These are phyloP conservation scores for Hydrochoerus hydrochaeris DNA, from an alignment of 2,113 vertebrate species.

Conservation along the genomic window DNA sequence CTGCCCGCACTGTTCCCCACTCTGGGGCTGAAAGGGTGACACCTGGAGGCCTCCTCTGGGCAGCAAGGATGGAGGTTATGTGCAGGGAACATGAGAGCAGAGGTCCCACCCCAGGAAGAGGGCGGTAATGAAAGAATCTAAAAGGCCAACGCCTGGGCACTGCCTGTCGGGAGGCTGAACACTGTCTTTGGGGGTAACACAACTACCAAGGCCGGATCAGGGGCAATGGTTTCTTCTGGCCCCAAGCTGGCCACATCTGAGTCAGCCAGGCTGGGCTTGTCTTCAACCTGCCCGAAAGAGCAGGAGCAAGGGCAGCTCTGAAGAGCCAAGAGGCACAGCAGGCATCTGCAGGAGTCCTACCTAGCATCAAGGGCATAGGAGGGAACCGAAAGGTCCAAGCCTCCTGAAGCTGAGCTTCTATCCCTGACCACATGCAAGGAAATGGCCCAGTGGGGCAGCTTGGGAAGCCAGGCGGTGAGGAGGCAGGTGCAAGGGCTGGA, in stretches of 20 bases:
- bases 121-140: not conserved
- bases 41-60: not conserved
- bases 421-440: not conserved
- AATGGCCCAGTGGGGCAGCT: not conserved
- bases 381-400: not conserved
- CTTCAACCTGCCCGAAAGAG: not conserved
- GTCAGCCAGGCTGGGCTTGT: too few species aligned
- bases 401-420: not conserved
- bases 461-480: not conserved
- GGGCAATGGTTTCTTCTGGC: not conserved
- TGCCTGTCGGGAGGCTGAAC: not conserved
- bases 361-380: too few species aligned
- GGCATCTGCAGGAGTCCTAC: not conserved
- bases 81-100: not conserved
- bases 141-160: not conserved
- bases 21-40: not conserved
- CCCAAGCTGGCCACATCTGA: not conserved
- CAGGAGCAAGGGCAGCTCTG: not conserved
- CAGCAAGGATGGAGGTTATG: not conserved
- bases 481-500: not conserved
- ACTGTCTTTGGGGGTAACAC: not conserved
- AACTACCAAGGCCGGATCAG: not conserved
- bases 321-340: not conserved
- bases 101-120: not conserved
- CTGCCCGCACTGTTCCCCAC: not conserved